phyloP scores from a whole-genome alignment of 2,797 vertebrate species.

The Macropus fuliginosus region DNA sequence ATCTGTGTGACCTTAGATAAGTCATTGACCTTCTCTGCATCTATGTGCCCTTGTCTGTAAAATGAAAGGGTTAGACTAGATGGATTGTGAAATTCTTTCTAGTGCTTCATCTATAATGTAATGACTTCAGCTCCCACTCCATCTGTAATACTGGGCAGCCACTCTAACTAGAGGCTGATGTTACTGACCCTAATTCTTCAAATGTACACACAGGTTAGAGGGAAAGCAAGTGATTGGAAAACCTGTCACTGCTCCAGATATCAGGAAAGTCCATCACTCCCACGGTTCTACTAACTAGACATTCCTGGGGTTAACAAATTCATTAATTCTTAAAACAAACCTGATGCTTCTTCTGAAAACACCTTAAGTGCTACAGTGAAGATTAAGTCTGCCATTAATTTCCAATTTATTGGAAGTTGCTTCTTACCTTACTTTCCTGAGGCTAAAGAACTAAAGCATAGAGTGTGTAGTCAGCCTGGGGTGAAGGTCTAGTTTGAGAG shows the following conservation, averaged over 20 bases:
- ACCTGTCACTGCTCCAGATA: not conserved
- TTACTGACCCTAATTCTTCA: not conserved
- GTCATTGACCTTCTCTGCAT: not conserved
- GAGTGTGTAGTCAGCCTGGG: no score
- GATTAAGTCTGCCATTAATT: not conserved
- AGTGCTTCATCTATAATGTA: not conserved
- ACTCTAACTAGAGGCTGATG: not conserved
- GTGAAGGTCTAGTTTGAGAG: not conserved
- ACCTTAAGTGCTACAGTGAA: not conserved
- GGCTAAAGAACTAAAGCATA: not conserved
- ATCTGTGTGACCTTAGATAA: not conserved
- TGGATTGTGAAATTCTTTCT: not conserved
- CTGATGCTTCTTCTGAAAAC: not conserved
- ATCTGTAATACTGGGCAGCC: not conserved
- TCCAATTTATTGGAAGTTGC: not conserved
- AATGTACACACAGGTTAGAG: not conserved
- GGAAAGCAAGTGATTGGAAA: not conserved
- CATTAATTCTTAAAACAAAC: slow-evolving; percentile 12
- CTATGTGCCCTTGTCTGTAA: not conserved
- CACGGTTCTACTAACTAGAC: not conserved
- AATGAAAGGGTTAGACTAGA: not conserved
- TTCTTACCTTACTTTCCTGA: not conserved
- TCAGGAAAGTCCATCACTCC: not conserved
- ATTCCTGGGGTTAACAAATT: not conserved
- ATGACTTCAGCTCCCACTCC: not conserved